These are phyloP conservation scores for Oscheius onirici DNA, from an alignment of 2,888 invertebrate species.

Conservation along the genomic window DNA sequence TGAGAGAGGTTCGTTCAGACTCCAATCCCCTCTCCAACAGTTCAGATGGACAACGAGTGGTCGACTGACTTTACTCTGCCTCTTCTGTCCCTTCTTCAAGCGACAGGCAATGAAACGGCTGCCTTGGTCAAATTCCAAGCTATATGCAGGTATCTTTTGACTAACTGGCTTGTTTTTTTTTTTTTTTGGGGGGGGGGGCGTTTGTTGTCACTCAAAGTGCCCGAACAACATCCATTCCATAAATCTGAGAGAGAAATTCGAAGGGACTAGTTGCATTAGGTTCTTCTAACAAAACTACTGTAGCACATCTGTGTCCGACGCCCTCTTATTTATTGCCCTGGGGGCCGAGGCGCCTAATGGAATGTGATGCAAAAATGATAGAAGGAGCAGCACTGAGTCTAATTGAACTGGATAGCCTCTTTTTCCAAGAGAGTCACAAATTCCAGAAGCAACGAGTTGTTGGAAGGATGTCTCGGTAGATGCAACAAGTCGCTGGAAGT, in stretches of 20 bases:
- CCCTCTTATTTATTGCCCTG: background rate
- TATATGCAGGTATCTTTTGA: constrained; percentile 51
- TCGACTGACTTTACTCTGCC: constrained; percentile 60
- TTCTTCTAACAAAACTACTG: no score
- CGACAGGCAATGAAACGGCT: constrained; percentile 59
- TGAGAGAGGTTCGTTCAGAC: constrained; percentile 48
- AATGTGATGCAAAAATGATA: constrained; percentile 30
- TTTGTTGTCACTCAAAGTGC: constrained; percentile 22
- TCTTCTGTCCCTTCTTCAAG: constrained; percentile 48
- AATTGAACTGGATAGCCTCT: constrained; percentile 11
- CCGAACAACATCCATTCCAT: constrained; percentile 20
- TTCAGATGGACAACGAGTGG: constrained; percentile 62
- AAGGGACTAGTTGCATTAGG: background rate
- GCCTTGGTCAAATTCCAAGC: constrained; percentile 47
- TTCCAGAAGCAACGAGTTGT: constrained; percentile 46
- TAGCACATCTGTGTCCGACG: background rate
- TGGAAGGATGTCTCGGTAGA: constrained; percentile 42
- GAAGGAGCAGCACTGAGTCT: constrained; percentile 6
- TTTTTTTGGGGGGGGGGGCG: no score
- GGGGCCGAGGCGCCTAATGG: constrained; percentile 23
- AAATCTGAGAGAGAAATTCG: constrained; percentile 12
- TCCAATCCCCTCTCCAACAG: background rate
- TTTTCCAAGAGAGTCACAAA: background rate
- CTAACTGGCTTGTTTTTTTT: constrained; percentile 14
- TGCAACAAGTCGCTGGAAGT: constrained; percentile 54